Conservation (phyloP, 2,113 vertebrate species). For the Oreotrochilus melanogaster region DNA sequence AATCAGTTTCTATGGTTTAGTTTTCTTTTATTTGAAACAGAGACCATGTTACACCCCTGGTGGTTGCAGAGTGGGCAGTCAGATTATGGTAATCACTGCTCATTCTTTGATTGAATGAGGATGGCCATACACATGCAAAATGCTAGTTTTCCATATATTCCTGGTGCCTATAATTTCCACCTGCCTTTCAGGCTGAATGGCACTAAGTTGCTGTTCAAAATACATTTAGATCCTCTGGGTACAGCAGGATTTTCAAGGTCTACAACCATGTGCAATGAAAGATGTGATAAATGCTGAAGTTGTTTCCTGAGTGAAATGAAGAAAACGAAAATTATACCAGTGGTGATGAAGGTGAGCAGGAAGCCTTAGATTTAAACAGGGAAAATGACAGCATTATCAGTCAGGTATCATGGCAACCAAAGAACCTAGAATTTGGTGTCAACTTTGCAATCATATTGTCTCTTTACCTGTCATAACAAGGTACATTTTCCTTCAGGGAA, state of each 20-base stretch:
- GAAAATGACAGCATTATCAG: conserved; percentile 52
- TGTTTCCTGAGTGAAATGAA: conserved; percentile 20
- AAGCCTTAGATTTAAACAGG: conserved; percentile 18
- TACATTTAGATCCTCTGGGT: conserved; percentile 15
- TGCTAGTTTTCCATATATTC: background rate
- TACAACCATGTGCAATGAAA: background rate
- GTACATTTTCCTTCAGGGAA: background rate
- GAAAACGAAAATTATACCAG: background rate
- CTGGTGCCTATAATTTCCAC: conserved; percentile 3
- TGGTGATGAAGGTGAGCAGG: conserved; percentile 39
- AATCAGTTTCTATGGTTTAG: background rate
- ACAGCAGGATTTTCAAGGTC: conserved; percentile 46
- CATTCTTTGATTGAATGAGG: background rate
- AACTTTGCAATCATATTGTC: conserved; percentile 14
- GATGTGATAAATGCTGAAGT: conserved; percentile 33
- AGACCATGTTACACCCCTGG: background rate
- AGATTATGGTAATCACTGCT: conserved; percentile 16
- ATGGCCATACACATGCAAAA: background rate
- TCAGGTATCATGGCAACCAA: conserved; percentile 51
- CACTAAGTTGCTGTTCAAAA: background rate
- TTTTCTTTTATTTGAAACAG: background rate
- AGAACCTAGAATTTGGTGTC: conserved; percentile 25
- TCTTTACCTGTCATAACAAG: background rate
- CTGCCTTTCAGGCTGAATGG: background rate
- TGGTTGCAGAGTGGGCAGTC: background rate